These are phyloP conservation scores for Geothlypis trichas DNA, from an alignment of 2,113 vertebrate species.

Conservation along the genomic window DNA sequence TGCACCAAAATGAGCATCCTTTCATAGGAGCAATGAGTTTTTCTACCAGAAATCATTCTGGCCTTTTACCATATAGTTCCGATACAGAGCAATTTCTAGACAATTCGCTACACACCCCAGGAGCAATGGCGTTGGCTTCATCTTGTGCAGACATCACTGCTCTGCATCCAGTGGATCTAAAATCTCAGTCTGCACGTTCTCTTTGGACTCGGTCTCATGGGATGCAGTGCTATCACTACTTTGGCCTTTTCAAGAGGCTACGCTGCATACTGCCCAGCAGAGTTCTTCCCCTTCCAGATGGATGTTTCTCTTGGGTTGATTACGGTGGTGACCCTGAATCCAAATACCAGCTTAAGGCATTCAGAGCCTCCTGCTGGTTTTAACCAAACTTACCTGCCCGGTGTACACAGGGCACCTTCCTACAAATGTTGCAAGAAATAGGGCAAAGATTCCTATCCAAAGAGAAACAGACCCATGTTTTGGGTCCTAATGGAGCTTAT, in stretches of 20 bases:
- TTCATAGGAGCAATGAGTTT: not conserved
- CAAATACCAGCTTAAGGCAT: not conserved
- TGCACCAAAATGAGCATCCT: not conserved
- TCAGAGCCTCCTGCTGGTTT: not conserved
- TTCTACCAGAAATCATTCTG: not conserved
- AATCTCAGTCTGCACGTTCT: fast-evolving
- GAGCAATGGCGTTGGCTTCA: not conserved
- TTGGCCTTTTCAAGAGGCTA: not conserved
- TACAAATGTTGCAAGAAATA: not conserved
- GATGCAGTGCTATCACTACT: not conserved
- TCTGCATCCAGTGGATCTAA: fast-evolving
- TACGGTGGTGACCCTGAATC: fast-evolving
- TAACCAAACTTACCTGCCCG: not conserved
- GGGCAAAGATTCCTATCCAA: not conserved
- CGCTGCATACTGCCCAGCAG: not conserved
- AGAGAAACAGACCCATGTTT: not conserved
- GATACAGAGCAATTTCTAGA: not conserved
- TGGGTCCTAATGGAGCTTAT: not conserved
- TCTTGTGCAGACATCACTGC: not conserved
- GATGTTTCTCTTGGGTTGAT: not conserved
- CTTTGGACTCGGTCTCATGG: not conserved
- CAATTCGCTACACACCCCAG: not conserved
- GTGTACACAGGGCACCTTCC: fast-evolving
- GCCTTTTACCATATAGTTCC: not conserved
- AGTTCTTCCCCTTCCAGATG: not conserved